Conservation (phyloP, 2,888 invertebrate genomes). For the Dorcus hopei region DNA sequence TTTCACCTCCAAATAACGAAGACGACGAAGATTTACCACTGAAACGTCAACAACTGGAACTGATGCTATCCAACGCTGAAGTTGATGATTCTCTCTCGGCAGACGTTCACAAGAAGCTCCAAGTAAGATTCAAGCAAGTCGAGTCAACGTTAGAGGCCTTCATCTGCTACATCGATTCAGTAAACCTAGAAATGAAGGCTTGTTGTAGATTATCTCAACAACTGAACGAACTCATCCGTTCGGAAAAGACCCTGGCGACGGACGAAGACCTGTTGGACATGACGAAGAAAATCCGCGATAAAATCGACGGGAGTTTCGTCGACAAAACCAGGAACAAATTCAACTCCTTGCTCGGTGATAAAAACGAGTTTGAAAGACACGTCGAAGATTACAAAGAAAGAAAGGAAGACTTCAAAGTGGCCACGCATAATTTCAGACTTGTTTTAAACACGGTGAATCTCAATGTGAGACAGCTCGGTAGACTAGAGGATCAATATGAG, state of each 20-base stretch:
- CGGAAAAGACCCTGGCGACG: slow-evolving; percentile 18
- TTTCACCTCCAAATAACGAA: slow-evolving; percentile 2
- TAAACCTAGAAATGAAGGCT: slow-evolving; percentile 21
- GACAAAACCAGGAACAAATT: slow-evolving; percentile 12
- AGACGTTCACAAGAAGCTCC: slow-evolving; percentile 20
- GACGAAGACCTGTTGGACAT: slow-evolving; percentile 19
- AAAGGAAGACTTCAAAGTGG: slow-evolving; percentile 37
- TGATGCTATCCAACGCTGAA: slow-evolving; percentile 21
- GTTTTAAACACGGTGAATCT: slow-evolving; percentile 41
- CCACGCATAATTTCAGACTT: slow-evolving; percentile 42
- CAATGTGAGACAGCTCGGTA: slow-evolving; percentile 34
- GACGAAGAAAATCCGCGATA: slow-evolving; percentile 20
- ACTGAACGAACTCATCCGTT: slow-evolving; percentile 19
- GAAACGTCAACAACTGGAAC: slow-evolving; percentile 21
- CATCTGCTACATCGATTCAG: slow-evolving; percentile 17
- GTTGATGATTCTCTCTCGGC: slow-evolving; percentile 21
- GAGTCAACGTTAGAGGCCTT: slow-evolving; percentile 19
- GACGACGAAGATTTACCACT: slow-evolving; percentile 17
- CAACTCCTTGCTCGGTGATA: slow-evolving; percentile 1
- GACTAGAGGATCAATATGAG: slow-evolving; percentile 41
- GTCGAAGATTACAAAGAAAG: slow-evolving; percentile 24
- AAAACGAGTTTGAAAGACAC: slow-evolving; percentile 10
- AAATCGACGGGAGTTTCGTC: slow-evolving; percentile 4
- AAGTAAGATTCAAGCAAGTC: slow-evolving; percentile 15
- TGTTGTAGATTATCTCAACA: slow-evolving; percentile 24